phyloP scores from a whole-genome alignment of 1,140 invertebrate genomes.

The Venturia canescens region DNA sequence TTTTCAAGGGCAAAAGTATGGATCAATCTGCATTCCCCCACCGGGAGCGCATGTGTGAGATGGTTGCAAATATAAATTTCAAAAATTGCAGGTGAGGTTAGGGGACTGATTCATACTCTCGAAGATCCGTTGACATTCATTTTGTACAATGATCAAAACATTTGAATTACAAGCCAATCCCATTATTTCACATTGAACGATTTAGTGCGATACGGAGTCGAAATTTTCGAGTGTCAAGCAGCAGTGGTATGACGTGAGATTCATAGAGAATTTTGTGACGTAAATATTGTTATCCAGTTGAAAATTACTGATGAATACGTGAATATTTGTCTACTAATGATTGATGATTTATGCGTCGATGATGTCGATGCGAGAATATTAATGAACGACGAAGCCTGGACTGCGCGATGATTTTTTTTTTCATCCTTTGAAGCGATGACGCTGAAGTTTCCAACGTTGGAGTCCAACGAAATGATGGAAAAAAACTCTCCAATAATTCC shows the following conservation, averaged over 20 bases:
- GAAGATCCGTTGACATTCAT: not conserved
- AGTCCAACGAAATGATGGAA: too few species aligned
- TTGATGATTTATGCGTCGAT: not conserved
- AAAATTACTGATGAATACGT: not conserved
- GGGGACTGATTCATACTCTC: too few species aligned
- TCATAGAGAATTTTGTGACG: constrained; percentile 8
- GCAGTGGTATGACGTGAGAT: constrained; percentile 9
- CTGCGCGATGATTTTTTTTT: constrained; percentile 10
- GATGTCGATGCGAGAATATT: constrained; percentile 15
- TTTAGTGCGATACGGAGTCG: not conserved
- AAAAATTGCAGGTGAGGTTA: too few species aligned
- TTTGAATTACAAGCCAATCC: constrained; percentile 26
- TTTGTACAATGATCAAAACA: too few species aligned
- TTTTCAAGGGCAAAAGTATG: too few species aligned
- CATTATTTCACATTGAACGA: not conserved
- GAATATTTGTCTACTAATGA: not conserved
- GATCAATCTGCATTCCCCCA: too few species aligned
- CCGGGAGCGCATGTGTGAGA: too few species aligned
- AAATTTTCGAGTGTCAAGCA: not conserved
- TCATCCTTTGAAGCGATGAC: too few species aligned
- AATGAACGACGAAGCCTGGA: constrained; percentile 4
- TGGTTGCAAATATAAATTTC: too few species aligned
- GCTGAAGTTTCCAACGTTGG: too few species aligned
- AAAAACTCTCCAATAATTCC: too few species aligned
- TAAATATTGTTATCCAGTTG: not conserved